phyloP scores from a whole-genome alignment of 2,113 vertebrate species.

The Nannospalax galili region DNA sequence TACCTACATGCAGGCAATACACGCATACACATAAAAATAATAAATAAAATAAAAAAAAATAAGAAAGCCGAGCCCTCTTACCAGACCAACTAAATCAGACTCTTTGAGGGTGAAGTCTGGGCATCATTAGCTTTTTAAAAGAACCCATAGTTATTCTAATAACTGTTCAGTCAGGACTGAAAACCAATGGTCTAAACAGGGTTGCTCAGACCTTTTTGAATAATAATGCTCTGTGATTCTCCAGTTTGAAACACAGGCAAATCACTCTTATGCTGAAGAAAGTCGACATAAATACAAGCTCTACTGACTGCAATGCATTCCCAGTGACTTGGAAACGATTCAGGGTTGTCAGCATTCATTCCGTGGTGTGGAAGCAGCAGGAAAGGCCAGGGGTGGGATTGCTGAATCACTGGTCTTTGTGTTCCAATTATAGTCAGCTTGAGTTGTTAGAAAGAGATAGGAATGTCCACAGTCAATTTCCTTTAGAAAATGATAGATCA shows the following conservation, averaged over 20 bases:
- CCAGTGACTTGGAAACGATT: conserved; percentile 57
- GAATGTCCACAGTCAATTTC: conserved; percentile 37
- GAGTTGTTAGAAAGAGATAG: conserved; percentile 49
- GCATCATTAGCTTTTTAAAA: background rate
- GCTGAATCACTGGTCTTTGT: conserved; percentile 56
- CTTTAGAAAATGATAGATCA: background rate
- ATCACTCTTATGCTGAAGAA: conserved; percentile 42
- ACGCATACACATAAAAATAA: too few species aligned
- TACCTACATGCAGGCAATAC: too few species aligned
- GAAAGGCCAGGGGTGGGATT: conserved; percentile 50
- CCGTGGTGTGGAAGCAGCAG: background rate
- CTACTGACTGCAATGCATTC: conserved; percentile 40
- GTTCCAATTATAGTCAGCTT: conserved; percentile 47
- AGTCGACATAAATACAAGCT: conserved; percentile 21
- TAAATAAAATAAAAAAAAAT: too few species aligned
- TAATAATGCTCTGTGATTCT: conserved; percentile 39
- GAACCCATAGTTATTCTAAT: conserved; percentile 1
- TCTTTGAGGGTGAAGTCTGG: background rate
- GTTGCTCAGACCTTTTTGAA: conserved; percentile 42
- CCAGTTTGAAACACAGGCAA: conserved; percentile 17
- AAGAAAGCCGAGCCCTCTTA: background rate
- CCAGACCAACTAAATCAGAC: background rate
- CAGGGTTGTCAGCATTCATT: conserved; percentile 17
- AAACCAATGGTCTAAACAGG: conserved; percentile 1
- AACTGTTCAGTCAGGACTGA: background rate